Conservation (phyloP, 2,113 vertebrate genomes). For the Stigmatopora nigra region DNA sequence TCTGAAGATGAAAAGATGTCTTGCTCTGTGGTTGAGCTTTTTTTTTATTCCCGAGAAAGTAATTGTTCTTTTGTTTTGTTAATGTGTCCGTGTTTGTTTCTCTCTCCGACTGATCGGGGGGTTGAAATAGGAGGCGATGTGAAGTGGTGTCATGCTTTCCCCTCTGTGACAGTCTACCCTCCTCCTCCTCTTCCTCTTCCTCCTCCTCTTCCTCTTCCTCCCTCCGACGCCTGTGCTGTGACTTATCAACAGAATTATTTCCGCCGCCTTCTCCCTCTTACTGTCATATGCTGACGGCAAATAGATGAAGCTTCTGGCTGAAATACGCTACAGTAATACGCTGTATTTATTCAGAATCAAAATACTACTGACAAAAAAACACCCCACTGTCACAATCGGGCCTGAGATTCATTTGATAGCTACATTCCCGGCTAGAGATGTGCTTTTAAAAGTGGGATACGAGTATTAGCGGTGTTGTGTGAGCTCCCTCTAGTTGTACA, state of each 20-base stretch:
- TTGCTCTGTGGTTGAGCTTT: constrained; percentile 45
- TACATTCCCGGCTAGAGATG: background rate
- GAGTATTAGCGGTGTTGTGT: too few relatives aligned
- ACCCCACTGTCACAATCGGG: background rate
- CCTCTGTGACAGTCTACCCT: constrained; percentile 34
- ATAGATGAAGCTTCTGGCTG: constrained; percentile 16
- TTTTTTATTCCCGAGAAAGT: constrained; percentile 51
- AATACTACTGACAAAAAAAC: constrained; percentile 1
- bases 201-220: too few relatives aligned
- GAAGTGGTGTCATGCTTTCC: constrained; percentile 54
- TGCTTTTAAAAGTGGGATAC: too few relatives aligned
- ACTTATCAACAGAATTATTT: constrained; percentile 53
- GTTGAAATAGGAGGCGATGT: constrained; percentile 52
- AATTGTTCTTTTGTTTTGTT: constrained; percentile 38
- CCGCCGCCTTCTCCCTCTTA: constrained; percentile 44
- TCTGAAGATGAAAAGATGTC: constrained; percentile 69
- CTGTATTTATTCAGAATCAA: background rate
- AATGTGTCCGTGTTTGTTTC: constrained; percentile 41
- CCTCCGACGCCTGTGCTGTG: constrained; percentile 39
- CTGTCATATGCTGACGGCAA: constrained; percentile 28
- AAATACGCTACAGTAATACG: background rate
- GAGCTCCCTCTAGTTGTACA: too few relatives aligned
- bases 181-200: constrained; percentile 17
- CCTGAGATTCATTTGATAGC: background rate
- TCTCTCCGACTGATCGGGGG: constrained; percentile 48